Evolutionary conservation across 2,797 vertebrate genomes (phyloP).

Genomic region (Rhinella marina): DNA sequence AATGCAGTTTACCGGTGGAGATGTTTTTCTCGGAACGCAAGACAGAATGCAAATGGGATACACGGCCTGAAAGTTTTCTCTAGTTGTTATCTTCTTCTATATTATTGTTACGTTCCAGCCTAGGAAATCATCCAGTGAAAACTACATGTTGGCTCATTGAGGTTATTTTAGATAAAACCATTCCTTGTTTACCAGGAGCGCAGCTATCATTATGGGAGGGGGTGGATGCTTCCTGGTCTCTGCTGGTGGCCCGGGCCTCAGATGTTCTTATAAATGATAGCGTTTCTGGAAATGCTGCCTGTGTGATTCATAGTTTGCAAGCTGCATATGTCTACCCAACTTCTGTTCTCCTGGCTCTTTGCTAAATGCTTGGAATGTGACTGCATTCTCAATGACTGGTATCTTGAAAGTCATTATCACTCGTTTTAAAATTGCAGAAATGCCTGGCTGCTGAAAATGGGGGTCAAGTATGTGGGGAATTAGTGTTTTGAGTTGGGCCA

Average conservation of each 20-base stretch:
- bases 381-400: background rate
- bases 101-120: slow-evolving; percentile 23
- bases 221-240: slow-evolving; percentile 55
- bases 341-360: slow-evolving; percentile 6
- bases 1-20: too few relatives aligned
- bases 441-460: slow-evolving; percentile 24
- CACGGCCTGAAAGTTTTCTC: background rate
- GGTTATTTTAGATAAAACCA: slow-evolving; percentile 57
- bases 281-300: slow-evolving; percentile 27
- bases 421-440: slow-evolving; percentile 36
- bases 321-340: slow-evolving; percentile 23
- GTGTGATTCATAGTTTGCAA: slow-evolving; percentile 39
- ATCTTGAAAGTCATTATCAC: slow-evolving; percentile 28
- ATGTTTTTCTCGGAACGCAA: background rate
- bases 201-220: slow-evolving; percentile 45
- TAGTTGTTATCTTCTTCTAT: background rate
- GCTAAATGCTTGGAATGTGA: slow-evolving; percentile 38
- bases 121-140: slow-evolving; percentile 56
- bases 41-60: background rate
- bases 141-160: slow-evolving; percentile 52
- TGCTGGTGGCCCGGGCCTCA: slow-evolving; percentile 56
- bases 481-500: background rate
- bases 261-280: slow-evolving; percentile 56
- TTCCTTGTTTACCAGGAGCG: slow-evolving; percentile 15
- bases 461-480: slow-evolving; percentile 23